Evolutionary conservation across 2,888 invertebrate genomes (phyloP), one percentile per base, ranked within the genome.

Genomic region (Bombylius discolor): DNA sequence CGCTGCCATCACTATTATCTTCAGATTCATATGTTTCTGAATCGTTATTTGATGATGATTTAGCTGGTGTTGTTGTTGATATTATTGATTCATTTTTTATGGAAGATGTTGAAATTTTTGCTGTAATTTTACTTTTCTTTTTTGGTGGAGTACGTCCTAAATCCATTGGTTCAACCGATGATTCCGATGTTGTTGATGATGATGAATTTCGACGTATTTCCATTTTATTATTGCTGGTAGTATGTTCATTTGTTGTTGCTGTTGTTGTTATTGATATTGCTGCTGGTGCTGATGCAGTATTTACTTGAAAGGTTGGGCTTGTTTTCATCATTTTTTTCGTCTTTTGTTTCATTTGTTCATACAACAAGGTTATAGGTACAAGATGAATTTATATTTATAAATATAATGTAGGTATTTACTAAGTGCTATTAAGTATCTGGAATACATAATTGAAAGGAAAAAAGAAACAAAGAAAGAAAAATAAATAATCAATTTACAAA

Each of bases 111-210:
- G 39, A 39, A 39, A 9, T 39, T 39, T 39, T 39, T 39, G 45
- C 5, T 14, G 14, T 7, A 14, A 14, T 48, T 11, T 32, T 32
- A 12, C 11, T 48, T 33, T 55, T 49, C 31, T 69, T 63, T 62
- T 71, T 72, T 57, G 70, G 70, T 55, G 70, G 68, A 51, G 68
- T 69, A 46, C 67, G 67, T 4, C 71, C 70, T 60, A 74, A 63
- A 52, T 74, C 75, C 60, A 73, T 66, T 52, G 71, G 71, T 60
- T 75, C 74, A 53, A 72, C 60, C 23, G 74, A 74, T 51, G 74
- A 74, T 56, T 73, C 72, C 4, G 75, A 74, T 34, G 74, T 71
- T 50, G 68, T 67, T 12, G 75, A 72, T 51, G 60, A 56, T 6
- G 50, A 50, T 47, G 50, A 36, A 13, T 54, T 44, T 55, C 66